Evolutionary conservation across 2,888 invertebrate genomes (phyloP).

Genomic region (Buathra laborator): DNA sequence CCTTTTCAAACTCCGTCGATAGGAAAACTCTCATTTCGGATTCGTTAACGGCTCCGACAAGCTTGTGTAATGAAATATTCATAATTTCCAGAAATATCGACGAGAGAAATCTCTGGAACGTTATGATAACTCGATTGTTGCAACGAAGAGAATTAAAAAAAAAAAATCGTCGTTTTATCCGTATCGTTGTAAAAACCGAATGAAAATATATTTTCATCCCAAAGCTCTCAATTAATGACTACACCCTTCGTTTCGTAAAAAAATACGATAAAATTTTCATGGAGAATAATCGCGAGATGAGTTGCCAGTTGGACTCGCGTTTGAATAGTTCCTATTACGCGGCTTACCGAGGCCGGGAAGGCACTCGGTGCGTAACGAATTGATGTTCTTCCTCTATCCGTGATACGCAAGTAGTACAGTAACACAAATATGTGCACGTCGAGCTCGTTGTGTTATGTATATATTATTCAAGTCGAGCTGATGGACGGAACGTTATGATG

Average conservation of each 20-base stretch:
- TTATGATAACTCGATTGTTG: too few relatives aligned
- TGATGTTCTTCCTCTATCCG: not conserved
- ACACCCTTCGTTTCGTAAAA: too few relatives aligned
- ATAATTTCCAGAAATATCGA: not conserved
- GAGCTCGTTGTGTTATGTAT: not conserved
- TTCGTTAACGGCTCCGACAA: not conserved
- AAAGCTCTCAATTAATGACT: too few relatives aligned
- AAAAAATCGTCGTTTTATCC: not conserved
- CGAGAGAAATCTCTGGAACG: not conserved
- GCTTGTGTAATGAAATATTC: not conserved
- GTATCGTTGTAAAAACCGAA: not conserved
- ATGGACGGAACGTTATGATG: conserved; percentile 20
- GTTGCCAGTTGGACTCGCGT: not conserved
- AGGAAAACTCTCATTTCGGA: not conserved
- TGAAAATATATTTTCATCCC: too few relatives aligned
- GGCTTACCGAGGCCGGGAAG: not conserved
- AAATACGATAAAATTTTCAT: too few relatives aligned
- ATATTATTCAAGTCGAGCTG: not conserved
- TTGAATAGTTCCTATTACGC: not conserved
- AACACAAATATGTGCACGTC: not conserved
- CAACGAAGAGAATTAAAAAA: too few relatives aligned
- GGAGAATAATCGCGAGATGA: too few relatives aligned
- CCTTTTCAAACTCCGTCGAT: not conserved
- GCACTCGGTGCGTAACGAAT: conserved; percentile 15
- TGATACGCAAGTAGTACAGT: not conserved